Conservation (phyloP, 2,797 vertebrate genomes). For the Pantherophis alleghaniensis region DNA sequence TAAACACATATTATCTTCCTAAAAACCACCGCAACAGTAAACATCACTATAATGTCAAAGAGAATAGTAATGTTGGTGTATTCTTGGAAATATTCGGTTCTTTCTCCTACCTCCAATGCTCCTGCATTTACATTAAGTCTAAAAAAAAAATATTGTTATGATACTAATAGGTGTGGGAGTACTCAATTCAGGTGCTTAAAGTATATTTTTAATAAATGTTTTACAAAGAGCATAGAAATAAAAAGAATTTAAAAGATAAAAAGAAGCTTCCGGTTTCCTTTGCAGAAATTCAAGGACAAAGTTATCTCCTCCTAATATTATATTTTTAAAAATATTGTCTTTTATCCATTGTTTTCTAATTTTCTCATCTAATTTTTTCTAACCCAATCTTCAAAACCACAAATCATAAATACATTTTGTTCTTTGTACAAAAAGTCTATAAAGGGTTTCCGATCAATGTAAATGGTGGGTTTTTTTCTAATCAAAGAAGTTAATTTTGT, state of each 20-base stretch:
- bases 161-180: not conserved
- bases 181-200: not conserved
- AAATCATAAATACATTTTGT: too few relatives aligned
- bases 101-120: not conserved
- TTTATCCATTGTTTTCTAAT: not conserved
- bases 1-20: not conserved
- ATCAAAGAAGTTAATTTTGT: too few relatives aligned
- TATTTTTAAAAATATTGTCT: not conserved
- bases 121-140: not conserved
- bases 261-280: not conserved
- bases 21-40: not conserved
- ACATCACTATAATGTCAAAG: not conserved
- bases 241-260: not conserved
- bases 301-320: not conserved
- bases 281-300: not conserved
- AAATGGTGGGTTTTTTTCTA: too few relatives aligned
- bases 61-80: not conserved
- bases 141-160: not conserved
- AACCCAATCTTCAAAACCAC: too few relatives aligned
- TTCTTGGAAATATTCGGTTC: not conserved
- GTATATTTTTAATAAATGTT: not conserved
- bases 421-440: too few relatives aligned
- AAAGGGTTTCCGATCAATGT: too few relatives aligned
- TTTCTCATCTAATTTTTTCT: too few relatives aligned
- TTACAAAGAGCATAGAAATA: not conserved